Conservation (phyloP, 2,797 vertebrate species). For the Eremophila alpestris region DNA sequence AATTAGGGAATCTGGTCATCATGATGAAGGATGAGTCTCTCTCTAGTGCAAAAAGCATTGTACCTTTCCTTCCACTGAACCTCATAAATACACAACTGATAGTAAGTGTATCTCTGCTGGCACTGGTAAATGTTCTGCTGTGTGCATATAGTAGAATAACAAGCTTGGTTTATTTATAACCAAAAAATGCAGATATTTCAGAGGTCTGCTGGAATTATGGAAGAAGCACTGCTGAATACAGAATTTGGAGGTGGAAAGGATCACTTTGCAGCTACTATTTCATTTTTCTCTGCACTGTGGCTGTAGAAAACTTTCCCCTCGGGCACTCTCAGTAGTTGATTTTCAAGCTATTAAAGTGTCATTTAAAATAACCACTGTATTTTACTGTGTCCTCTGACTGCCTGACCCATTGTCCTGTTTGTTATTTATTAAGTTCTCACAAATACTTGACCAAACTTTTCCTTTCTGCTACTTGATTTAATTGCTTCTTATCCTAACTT, state of each 20-base stretch:
- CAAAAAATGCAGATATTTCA: slow-evolving; percentile 10
- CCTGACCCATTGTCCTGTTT: background rate
- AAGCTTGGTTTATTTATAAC: slow-evolving; percentile 35
- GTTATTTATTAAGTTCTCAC: slow-evolving; percentile 17
- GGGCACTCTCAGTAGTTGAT: background rate
- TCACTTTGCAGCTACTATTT: slow-evolving; percentile 23
- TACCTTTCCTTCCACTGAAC: background rate
- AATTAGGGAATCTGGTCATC: background rate
- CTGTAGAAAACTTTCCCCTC: slow-evolving; percentile 18
- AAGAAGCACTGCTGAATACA: slow-evolving; percentile 15
- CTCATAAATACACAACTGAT: slow-evolving; percentile 11
- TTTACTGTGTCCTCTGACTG: slow-evolving; percentile 23
- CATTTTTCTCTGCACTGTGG: background rate
- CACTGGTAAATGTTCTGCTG: slow-evolving; percentile 10
- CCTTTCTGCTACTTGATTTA: background rate
- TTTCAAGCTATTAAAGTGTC: slow-evolving; percentile 44
- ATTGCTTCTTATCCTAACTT: background rate
- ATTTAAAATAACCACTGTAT: slow-evolving; percentile 31
- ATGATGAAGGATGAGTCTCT: background rate
- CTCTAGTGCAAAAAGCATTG: background rate
- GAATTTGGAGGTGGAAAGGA: slow-evolving; percentile 21
- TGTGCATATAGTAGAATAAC: slow-evolving; percentile 18
- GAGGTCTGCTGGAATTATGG: slow-evolving; percentile 1
- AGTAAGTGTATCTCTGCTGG: background rate
- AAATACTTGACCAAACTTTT: slow-evolving; percentile 12